Evolutionary conservation across 2,888 invertebrate species (phyloP), one percentile per base, ranked within the genome.

Genomic region (Invenusta paracnida): DNA sequence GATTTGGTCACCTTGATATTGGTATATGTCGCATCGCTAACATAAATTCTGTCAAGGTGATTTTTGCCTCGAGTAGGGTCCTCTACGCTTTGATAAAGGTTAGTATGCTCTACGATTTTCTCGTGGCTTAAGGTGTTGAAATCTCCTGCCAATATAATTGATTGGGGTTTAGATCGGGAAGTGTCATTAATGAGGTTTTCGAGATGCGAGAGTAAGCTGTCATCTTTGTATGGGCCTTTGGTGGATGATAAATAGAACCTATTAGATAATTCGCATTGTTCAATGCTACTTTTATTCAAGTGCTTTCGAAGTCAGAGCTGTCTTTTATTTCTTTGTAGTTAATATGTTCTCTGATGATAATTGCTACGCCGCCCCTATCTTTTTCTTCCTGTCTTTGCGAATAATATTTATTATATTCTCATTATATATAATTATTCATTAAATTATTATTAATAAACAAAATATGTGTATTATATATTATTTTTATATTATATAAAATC

Each of bases 21-120:
- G 73, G 73, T 73, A 73, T 73, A 73, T 73, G 73, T 73, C 73
- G 73, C 73, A 73, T 73, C 73, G 73, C 73, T 73, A 73, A 73
- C 73, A 73, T 73, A 73, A 23, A 73, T 73, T 73, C 73, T 73
- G 27, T 73, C 73, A 73, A 73, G 73, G 25, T 73, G 73, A 73
- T 73, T 73, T 73, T 73, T 73, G 5, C 73, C 73, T 73, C 73
- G 73, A 73, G 73, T 73, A 73, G 73, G 73, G 73, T 73, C 73
- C 27, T 73, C 73, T 2, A 73, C 73, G 17, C 5, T 73, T 73
- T 73, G 73, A 73, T 73, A 73, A 13, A 23, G 73, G 73, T 73
- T 73, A 73, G 48, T 48, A 73, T 13, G 73, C 73, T 73, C 73
- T 73, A 73, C 27, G 73, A 73, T 73, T 73, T 73, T 73, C 73